Evolutionary conservation across 2,888 invertebrate species (phyloP).

Genomic region (Ditula angustiorana): DNA sequence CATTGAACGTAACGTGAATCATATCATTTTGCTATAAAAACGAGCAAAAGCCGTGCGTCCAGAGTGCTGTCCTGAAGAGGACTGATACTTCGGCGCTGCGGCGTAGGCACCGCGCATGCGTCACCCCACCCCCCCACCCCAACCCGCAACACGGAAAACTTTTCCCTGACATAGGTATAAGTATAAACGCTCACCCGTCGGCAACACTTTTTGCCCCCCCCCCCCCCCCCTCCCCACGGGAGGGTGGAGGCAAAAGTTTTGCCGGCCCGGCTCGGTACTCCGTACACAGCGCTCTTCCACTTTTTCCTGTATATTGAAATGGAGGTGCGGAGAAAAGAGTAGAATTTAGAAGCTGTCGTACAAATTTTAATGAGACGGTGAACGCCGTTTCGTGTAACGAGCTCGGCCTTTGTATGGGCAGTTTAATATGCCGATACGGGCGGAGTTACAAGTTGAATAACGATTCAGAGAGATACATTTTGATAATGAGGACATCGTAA

Average conservation of each 20-base stretch:
- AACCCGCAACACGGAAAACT: constrained; percentile 85
- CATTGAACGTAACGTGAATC: constrained; percentile 28
- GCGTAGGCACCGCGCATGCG: constrained; percentile 74
- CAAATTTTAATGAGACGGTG: constrained; percentile 84
- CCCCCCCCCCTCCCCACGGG: constrained; percentile 66
- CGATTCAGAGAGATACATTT: constrained; percentile 47
- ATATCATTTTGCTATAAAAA: constrained; percentile 23
- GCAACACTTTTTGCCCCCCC: constrained; percentile 84
- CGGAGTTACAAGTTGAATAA: constrained; percentile 52
- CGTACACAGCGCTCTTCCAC: constrained; percentile 84
- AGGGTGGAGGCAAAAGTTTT: constrained; percentile 81
- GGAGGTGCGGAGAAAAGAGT: constrained; percentile 85
- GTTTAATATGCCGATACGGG: constrained; percentile 60
- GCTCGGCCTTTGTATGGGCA: constrained; percentile 63
- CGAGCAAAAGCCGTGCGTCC: constrained; percentile 56
- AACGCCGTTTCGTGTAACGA: constrained; percentile 69
- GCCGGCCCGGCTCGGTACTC: constrained; percentile 79
- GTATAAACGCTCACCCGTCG: constrained; percentile 78
- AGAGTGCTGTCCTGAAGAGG: constrained; percentile 68
- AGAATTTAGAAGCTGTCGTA: constrained; percentile 84
- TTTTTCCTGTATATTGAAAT: constrained; percentile 86
- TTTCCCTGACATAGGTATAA: constrained; percentile 84
- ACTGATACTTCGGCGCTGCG: constrained; percentile 78
- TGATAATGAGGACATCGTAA: constrained; percentile 43
- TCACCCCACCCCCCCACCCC: constrained; percentile 62